Evolutionary conservation across 2,888 invertebrate species (phyloP).

Genomic region (Nomada ruficornis): DNA sequence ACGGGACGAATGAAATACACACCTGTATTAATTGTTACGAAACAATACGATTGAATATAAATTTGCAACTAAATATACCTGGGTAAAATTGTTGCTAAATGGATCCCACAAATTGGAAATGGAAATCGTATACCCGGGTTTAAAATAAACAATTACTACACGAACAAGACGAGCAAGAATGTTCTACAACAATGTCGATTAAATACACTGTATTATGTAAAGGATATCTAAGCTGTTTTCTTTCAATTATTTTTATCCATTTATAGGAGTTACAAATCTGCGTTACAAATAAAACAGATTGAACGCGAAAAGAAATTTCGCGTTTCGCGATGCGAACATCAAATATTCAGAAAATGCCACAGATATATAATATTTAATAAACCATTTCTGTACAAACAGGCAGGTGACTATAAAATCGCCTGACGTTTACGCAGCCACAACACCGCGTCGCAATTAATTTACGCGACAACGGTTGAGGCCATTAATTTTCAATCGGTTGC

Average conservation of each 20-base stretch:
- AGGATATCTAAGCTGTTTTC: too few relatives aligned
- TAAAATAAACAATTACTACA: too few relatives aligned
- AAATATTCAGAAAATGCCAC: neutral
- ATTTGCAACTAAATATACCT: neutral
- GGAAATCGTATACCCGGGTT: too few relatives aligned
- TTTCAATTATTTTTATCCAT: too few relatives aligned
- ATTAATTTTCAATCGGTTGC: conserved; percentile 72
- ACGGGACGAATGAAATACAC: neutral
- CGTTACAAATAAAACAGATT: neutral
- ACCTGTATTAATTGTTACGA: neutral
- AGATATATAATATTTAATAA: conserved; percentile 13
- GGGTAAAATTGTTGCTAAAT: neutral
- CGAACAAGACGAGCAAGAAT: too few relatives aligned
- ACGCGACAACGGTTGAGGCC: conserved; percentile 63
- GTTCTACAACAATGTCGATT: too few relatives aligned
- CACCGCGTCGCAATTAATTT: conserved; percentile 62
- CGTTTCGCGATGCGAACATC: neutral
- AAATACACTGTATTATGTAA: too few relatives aligned
- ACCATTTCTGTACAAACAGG: neutral
- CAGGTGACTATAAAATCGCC: conserved; percentile 36
- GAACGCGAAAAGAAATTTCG: neutral
- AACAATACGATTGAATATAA: neutral
- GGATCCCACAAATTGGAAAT: neutral
- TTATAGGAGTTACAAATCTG: too few relatives aligned
- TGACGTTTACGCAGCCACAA: conserved; percentile 23